phyloP scores from a whole-genome alignment of 2,888 invertebrate genomes.

The Elmis aenea region DNA sequence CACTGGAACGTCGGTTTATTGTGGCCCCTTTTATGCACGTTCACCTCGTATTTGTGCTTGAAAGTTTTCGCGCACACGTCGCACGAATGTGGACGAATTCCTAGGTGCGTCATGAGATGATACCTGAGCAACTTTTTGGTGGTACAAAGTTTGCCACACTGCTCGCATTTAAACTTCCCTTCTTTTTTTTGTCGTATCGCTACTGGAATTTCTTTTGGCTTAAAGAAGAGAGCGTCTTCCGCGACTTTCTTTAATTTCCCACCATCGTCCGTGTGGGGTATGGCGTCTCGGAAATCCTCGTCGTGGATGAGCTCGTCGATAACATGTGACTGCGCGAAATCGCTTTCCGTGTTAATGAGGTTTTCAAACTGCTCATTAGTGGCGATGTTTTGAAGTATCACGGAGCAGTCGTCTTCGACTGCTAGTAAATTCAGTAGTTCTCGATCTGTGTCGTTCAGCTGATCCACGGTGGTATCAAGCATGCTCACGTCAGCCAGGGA shows the following conservation, averaged over 20 bases:
- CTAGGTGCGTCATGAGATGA: slow-evolving; percentile 39
- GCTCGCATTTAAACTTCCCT: slow-evolving; percentile 33
- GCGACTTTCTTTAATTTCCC: too few relatives aligned
- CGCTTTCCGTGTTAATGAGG: slow-evolving; percentile 32
- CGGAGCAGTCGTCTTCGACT: slow-evolving; percentile 40
- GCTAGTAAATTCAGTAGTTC: slow-evolving; percentile 40
- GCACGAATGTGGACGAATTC: slow-evolving; percentile 35
- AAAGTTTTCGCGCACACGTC: slow-evolving; percentile 40
- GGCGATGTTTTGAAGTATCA: slow-evolving; percentile 41
- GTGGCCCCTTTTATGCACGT: slow-evolving; percentile 51
- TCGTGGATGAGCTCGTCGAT: slow-evolving; percentile 4
- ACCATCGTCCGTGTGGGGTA: too few relatives aligned
- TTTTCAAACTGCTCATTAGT: slow-evolving; percentile 39
- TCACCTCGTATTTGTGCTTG: slow-evolving; percentile 37
- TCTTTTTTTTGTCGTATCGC: slow-evolving; percentile 1
- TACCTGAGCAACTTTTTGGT: slow-evolving; percentile 39
- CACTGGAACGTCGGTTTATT: slow-evolving; percentile 55
- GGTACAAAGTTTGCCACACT: slow-evolving; percentile 35
- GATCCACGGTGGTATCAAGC: slow-evolving; percentile 33
- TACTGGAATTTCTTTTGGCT: background rate
- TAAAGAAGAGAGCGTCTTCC: background rate
- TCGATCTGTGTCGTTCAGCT: slow-evolving; percentile 39
- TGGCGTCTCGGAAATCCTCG: slow-evolving; percentile 5
- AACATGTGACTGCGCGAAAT: slow-evolving; percentile 25
- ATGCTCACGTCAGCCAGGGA: slow-evolving; percentile 27